These are phyloP conservation scores for Madoqua kirkii DNA, from an alignment of 2,113 vertebrate genomes.

Conservation along the genomic window DNA sequence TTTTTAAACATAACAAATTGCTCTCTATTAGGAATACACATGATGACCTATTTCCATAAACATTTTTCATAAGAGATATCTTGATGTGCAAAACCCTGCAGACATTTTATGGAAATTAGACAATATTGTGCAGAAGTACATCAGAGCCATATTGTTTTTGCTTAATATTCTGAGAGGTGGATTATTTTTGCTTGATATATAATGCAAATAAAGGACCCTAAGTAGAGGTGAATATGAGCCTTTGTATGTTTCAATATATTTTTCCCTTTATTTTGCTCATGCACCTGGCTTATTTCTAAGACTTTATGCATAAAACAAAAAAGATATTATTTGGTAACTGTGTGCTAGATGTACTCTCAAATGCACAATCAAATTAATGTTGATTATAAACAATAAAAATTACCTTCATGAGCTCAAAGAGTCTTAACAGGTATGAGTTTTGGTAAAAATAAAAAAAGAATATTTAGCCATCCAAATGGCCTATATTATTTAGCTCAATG, in stretches of 20 bases:
- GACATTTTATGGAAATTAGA: conserved; percentile 80
- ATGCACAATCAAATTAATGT: conserved; percentile 24
- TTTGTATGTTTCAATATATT: conserved; percentile 67
- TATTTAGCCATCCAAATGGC: not conserved
- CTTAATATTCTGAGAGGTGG: conserved; percentile 74
- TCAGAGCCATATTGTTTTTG: conserved; percentile 64
- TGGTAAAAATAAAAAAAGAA: not conserved
- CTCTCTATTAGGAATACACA: conserved; percentile 74
- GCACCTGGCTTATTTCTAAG: conserved; percentile 51
- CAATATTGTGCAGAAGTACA: conserved; percentile 63
- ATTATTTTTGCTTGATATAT: conserved; percentile 72
- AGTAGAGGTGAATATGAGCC: conserved; percentile 61
- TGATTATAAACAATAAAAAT: not conserved
- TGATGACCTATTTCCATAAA: conserved; percentile 82
- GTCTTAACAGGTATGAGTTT: conserved; percentile 18
- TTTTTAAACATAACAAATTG: conserved; percentile 79
- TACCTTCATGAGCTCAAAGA: not conserved
- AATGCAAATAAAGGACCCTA: conserved; percentile 60
- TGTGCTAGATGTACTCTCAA: not conserved
- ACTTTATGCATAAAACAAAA: conserved; percentile 49
- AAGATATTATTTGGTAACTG: not conserved
- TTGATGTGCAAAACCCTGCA: conserved; percentile 80
- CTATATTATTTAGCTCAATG: conserved; percentile 18
- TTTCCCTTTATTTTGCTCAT: conserved; percentile 62
- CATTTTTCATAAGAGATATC: conserved; percentile 76